A percentile compares a stretch with the other conserved stretches of the same genome.
phyloP scores from a whole-genome alignment of 2,113 vertebrate species.

The Leucopsar rothschildi region DNA sequence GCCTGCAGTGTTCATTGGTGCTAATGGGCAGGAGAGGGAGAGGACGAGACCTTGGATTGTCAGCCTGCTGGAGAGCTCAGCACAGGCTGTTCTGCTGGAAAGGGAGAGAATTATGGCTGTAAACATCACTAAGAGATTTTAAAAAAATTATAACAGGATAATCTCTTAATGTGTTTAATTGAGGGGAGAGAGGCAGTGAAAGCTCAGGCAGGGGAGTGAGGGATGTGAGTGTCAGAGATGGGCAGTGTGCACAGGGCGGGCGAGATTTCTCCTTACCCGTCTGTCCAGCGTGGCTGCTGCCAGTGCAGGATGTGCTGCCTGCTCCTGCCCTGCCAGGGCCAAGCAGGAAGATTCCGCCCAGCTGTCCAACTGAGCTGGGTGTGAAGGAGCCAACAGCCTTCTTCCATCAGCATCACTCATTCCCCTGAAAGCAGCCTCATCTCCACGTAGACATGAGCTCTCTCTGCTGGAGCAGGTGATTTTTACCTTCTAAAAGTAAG shows the following conservation, averaged over 20 bases:
- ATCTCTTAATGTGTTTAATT: background rate
- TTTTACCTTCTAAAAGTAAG: background rate
- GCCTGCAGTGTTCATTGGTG: background rate
- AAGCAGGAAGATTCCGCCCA: background rate
- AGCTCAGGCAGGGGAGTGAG: background rate
- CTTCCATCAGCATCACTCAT: background rate
- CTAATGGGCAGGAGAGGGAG: background rate
- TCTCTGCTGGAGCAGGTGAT: background rate
- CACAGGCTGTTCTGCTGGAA: background rate
- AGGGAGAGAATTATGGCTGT: background rate
- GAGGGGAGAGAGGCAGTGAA: background rate
- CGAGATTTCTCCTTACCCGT: background rate
- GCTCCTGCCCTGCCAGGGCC: background rate
- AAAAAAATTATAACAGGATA: background rate
- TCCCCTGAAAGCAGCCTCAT: background rate
- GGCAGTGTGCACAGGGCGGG: background rate
- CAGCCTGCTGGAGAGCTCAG: background rate
- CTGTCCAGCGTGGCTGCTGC: background rate
- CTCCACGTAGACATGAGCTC: background rate
- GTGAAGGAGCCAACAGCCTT: background rate
- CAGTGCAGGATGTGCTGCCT: background rate
- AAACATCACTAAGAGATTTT: background rate
- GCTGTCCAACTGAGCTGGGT: background rate
- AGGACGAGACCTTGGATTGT: background rate
- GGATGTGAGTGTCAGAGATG: background rate